phyloP scores from a whole-genome alignment of 2,797 vertebrate genomes.

The Anolis apletophallus region DNA sequence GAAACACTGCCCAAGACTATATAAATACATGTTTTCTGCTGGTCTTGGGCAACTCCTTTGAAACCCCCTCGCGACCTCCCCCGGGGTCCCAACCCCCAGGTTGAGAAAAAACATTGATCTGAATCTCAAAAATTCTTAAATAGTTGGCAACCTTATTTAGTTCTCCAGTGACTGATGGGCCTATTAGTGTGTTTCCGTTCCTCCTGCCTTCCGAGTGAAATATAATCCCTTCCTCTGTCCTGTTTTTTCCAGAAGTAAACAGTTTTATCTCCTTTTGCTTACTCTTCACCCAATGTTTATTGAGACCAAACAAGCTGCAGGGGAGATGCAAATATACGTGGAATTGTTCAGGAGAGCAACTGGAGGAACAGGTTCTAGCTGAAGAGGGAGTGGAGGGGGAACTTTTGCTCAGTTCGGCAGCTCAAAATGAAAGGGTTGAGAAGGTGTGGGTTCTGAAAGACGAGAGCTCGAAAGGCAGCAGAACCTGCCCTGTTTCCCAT shows the following conservation, averaged over 20 bases:
- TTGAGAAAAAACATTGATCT: neutral
- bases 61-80: too few species aligned
- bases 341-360: neutral
- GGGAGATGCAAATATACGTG: constrained; percentile 5
- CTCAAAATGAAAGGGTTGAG: neutral
- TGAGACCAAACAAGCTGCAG: constrained; percentile 7
- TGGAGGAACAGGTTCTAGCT: neutral
- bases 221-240: neutral
- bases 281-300: neutral
- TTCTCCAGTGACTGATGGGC: neutral
- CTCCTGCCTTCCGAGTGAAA: neutral
- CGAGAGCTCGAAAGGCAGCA: neutral
- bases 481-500: too few species aligned
- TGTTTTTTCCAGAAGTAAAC: constrained; percentile 3
- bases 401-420: neutral
- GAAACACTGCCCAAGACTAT: too few species aligned
- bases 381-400: neutral
- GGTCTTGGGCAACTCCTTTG: too few species aligned
- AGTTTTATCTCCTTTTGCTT: neutral
- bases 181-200: neutral
- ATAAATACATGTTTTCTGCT: too few species aligned
- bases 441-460: neutral
- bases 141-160: neutral
- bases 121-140: neutral
- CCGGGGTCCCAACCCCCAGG: neutral